Evolutionary conservation across 2,113 vertebrate genomes (phyloP).

Genomic region (Tauraco erythrolophus): DNA sequence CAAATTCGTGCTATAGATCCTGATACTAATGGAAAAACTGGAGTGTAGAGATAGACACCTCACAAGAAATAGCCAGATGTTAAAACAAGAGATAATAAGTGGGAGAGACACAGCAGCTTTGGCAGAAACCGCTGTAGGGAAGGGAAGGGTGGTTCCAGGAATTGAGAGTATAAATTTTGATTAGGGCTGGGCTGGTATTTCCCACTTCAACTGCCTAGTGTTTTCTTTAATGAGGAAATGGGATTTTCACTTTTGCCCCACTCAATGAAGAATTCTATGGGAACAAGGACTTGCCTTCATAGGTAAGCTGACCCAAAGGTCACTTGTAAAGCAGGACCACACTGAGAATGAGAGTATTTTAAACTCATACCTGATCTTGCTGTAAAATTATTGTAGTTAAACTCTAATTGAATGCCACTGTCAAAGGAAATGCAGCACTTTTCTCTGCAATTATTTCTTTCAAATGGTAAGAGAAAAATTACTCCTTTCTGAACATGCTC

Average conservation of each 20-base stretch:
- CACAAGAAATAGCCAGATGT: conserved; percentile 21
- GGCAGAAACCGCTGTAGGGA: conserved; percentile 63
- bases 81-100: conserved; percentile 23
- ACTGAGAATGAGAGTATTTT: background rate
- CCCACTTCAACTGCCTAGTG: conserved; percentile 62
- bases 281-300: background rate
- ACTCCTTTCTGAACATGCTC: background rate
- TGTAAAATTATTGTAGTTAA: background rate
- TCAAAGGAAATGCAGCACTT: background rate
- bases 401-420: background rate
- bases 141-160: conserved; percentile 72
- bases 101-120: conserved; percentile 27
- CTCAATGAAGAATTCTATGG: background rate
- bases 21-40: background rate
- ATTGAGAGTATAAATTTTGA: conserved; percentile 53
- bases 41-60: background rate
- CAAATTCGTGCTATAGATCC: background rate
- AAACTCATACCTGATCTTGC: background rate
- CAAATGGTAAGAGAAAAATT: background rate
- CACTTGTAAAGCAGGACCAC: background rate
- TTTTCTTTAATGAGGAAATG: conserved; percentile 50
- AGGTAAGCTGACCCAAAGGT: background rate
- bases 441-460: background rate
- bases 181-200: conserved; percentile 72
- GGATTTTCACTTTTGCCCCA: conserved; percentile 22